Evolutionary conservation across 2,888 invertebrate genomes (phyloP), one percentile per base, ranked within the genome.

Genomic region (Lasioglossum villosulum): DNA sequence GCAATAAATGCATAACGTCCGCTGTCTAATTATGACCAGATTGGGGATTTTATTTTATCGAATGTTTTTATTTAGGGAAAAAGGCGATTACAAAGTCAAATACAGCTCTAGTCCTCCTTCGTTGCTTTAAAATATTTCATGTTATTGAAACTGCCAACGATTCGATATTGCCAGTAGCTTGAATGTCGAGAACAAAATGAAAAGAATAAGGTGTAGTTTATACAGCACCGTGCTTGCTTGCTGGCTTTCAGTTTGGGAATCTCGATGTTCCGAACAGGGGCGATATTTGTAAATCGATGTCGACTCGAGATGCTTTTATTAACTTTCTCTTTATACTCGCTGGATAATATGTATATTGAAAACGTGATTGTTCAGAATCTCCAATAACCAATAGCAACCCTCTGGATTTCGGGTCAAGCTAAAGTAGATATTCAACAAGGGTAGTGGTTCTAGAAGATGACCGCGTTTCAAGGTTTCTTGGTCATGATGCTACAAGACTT

Each of bases 361-460:
- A 78, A 75, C 83, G 82, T 76, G 74, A 48, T 72, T 71, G 76
- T 56, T 59, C 56, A 42, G 83, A 87, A 83, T 87, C 76, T 87
- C 83, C 87, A 52, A 88, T 88, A 87, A 66, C 74, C 85, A 78
- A 81, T 87, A 87, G 80, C 71, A 27, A 48, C 52, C 73, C 2
- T 39, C 27, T n/a, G 68, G 59, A 59, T 73, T 78, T 71, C 71
- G 75, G 78, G 86, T 59, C 78, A 81, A 42, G 76, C 59, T 77
- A 48, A 82, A 77, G 70, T 75, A 52, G 56, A 82, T 82, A 82
- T 86, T 56, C 81, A 68, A 34, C 56, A 59, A 76, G 30, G 19
- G 45, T 56, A 76, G 73, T 63, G 48, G 42, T 48, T 23, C 34
- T 27, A 34, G 16, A 52, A 63, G 27, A 74, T 37, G 37, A 12